Conservation (phyloP, 2,797 vertebrate genomes). For the Microchirus variegatus region DNA sequence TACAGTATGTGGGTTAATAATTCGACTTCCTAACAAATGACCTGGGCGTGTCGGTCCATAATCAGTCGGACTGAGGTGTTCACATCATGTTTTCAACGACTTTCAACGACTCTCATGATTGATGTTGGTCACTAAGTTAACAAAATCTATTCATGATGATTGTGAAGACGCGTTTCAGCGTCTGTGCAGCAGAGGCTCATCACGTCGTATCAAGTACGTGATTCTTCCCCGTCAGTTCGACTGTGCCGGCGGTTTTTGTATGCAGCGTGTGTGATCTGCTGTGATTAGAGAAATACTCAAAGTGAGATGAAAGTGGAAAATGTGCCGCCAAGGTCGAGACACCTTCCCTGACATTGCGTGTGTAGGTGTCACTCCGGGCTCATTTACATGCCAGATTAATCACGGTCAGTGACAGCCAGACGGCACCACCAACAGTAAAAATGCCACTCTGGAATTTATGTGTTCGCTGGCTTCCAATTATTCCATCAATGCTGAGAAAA, state of each 20-base stretch:
- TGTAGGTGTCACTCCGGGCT: slow-evolving; percentile 61
- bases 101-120: too few species aligned
- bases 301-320: slow-evolving; percentile 61
- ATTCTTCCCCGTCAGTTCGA: not conserved
- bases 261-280: slow-evolving; percentile 20
- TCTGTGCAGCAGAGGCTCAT: not conserved
- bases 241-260: slow-evolving; percentile 15
- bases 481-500: slow-evolving; percentile 63
- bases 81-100: too few species aligned
- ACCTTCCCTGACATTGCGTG: slow-evolving; percentile 51
- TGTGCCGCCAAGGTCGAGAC: slow-evolving; percentile 35
- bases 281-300: slow-evolving; percentile 47
- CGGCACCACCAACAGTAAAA: slow-evolving; percentile 74
- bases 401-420: slow-evolving; percentile 75
- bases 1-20: too few species aligned
- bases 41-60: too few species aligned
- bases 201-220: not conserved
- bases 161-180: not conserved
- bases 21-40: too few species aligned
- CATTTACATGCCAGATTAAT: slow-evolving; percentile 72
- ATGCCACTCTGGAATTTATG: slow-evolving; percentile 73
- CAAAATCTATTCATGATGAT: too few species aligned
- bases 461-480: slow-evolving; percentile 69
- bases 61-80: too few species aligned
- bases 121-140: not conserved